These are phyloP conservation scores for Aspidoscelis tigris DNA, from an alignment of 2,113 vertebrate genomes.

Conservation along the genomic window DNA sequence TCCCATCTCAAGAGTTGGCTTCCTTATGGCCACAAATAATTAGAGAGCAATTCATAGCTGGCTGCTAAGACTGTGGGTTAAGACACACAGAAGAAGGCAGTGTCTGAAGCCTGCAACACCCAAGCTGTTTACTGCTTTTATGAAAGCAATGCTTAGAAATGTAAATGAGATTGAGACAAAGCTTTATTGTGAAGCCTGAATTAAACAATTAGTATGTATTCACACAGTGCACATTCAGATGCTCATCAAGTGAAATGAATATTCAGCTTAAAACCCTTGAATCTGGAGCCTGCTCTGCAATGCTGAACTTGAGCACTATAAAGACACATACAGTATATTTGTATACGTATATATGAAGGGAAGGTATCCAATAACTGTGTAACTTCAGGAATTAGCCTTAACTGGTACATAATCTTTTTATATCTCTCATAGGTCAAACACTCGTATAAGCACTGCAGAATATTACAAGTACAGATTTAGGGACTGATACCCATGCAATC, in stretches of 20 bases:
- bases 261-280: neutral
- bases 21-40: neutral
- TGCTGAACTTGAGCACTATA: neutral
- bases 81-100: slow-evolving; percentile 4
- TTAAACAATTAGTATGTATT: slow-evolving; percentile 39
- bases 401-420: neutral
- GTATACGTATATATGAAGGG: neutral
- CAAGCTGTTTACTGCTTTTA: slow-evolving; percentile 34
- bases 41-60: neutral
- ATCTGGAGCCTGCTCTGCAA: neutral
- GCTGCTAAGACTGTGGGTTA: neutral
- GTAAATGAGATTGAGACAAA: slow-evolving; percentile 33
- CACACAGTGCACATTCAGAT: slow-evolving; percentile 26
- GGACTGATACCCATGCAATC: slow-evolving; percentile 2
- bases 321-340: neutral
- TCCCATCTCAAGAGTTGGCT: neutral
- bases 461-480: slow-evolving; percentile 37
- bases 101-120: slow-evolving; percentile 26
- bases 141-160: slow-evolving; percentile 37
- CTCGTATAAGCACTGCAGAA: neutral
- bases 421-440: slow-evolving; percentile 37
- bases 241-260: slow-evolving; percentile 33
- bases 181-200: slow-evolving; percentile 30
- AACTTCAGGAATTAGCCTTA: no score
- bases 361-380: neutral